phyloP scores from a whole-genome alignment of 1,140 invertebrate genomes.

The Thaumatotibia leucotreta region DNA sequence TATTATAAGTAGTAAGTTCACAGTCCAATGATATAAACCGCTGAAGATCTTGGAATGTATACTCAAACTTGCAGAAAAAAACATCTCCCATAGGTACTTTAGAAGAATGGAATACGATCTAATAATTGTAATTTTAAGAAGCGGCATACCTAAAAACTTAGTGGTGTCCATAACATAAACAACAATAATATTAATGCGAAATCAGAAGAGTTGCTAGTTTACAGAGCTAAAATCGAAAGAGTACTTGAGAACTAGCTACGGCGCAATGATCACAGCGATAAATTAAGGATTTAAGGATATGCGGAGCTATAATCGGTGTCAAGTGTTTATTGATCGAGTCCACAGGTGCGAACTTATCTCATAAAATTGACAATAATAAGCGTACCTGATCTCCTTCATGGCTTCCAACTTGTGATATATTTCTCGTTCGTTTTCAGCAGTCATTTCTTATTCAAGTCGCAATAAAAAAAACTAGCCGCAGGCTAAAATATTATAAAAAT shows the following conservation, averaged over 20 bases:
- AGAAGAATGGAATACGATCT: background rate
- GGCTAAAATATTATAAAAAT: slow-evolving; percentile 13
- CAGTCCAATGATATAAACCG: no score
- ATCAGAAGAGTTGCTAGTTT: background rate
- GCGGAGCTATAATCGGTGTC: slow-evolving; percentile 27
- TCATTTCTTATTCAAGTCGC: slow-evolving; percentile 68
- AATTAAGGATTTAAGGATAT: background rate
- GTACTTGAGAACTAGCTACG: background rate
- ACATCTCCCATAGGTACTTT: no score
- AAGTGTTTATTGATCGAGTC: slow-evolving; percentile 71
- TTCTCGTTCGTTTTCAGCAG: slow-evolving; percentile 83
- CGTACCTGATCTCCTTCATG: slow-evolving; percentile 90
- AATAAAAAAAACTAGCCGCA: slow-evolving; percentile 12
- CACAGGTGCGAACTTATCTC: slow-evolving; percentile 61
- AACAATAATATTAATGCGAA: slow-evolving; percentile 4
- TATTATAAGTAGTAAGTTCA: no score
- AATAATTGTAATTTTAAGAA: background rate
- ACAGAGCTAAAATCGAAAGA: background rate
- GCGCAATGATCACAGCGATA: background rate
- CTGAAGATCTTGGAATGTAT: no score
- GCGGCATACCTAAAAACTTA: background rate
- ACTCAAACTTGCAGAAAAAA: no score
- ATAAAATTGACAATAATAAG: slow-evolving; percentile 20
- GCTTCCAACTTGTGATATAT: slow-evolving; percentile 93
- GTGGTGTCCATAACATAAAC: slow-evolving; percentile 1